phyloP scores from a whole-genome alignment of 2,888 invertebrate genomes.

The Liposcelis brunnea region DNA sequence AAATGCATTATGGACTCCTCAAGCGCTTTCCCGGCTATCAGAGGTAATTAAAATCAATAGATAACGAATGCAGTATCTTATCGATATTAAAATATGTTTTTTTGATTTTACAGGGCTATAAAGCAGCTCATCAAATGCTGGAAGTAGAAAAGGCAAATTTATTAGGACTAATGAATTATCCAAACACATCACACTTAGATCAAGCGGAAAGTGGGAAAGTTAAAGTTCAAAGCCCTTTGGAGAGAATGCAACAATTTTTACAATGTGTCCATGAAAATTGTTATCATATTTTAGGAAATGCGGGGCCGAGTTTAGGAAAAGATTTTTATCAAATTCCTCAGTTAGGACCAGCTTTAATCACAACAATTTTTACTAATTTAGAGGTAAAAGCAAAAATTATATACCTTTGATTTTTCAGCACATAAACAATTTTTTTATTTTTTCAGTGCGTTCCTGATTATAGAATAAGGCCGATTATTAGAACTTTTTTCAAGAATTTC shows the following conservation, averaged over 20 bases:
- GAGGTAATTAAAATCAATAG: constrained; percentile 23
- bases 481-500: constrained; percentile 72
- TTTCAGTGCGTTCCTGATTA: constrained; percentile 62
- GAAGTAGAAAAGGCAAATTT: constrained; percentile 62
- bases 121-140: constrained; percentile 49
- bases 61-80: too few relatives aligned
- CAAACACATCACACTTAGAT: constrained; percentile 21
- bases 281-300: constrained; percentile 60
- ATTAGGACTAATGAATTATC: constrained; percentile 37
- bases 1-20: constrained; percentile 61
- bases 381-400: too few relatives aligned
- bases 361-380: constrained; percentile 51
- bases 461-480: constrained; percentile 62
- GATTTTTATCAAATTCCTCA: constrained; percentile 68
- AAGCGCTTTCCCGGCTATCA: constrained; percentile 42
- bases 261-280: constrained; percentile 64
- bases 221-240: constrained; percentile 33
- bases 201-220: constrained; percentile 1
- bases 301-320: constrained; percentile 62
- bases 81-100: constrained; percentile 9
- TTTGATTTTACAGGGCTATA: constrained; percentile 34
- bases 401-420: too few relatives aligned
- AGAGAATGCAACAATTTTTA: constrained; percentile 73
- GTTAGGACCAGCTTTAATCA: constrained; percentile 53
- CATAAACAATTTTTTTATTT: constrained; percentile 17